phyloP scores from a whole-genome alignment of 1,140 invertebrate species.

The Bombus fervidus region DNA sequence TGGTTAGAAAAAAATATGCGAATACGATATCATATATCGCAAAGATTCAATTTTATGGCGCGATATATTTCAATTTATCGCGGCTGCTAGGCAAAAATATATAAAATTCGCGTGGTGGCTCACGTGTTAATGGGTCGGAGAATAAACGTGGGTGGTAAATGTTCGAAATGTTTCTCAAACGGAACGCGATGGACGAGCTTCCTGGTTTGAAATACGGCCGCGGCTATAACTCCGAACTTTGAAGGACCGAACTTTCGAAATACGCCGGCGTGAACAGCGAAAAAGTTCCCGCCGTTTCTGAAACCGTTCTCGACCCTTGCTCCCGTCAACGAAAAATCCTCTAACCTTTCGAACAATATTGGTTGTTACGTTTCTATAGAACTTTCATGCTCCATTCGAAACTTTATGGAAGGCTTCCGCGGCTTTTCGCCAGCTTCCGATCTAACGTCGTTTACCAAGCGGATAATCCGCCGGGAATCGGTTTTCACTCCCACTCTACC shows the following conservation, averaged over 20 bases:
- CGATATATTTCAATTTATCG: too few species aligned
- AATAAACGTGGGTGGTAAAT: too few species aligned
- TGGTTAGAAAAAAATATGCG: too few species aligned
- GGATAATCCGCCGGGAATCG: not conserved
- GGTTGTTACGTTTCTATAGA: conserved; percentile 25
- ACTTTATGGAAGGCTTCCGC: not conserved
- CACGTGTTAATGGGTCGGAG: too few species aligned
- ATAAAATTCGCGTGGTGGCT: too few species aligned
- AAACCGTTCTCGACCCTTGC: conserved; percentile 1
- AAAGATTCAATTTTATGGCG: too few species aligned
- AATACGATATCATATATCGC: too few species aligned
- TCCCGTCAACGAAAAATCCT: not conserved
- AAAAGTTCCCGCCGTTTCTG: conserved; percentile 2
- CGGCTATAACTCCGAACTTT: not conserved
- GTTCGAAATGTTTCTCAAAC: not conserved
- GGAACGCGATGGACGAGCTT: not conserved
- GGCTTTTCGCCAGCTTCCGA: conserved; percentile 1
- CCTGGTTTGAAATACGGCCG: conserved; percentile 16
- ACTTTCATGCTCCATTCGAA: conserved; percentile 1
- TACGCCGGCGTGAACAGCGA: not conserved
- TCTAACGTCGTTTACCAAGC: not conserved
- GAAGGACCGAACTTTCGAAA: conserved; percentile 21
- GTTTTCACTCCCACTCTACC: too few species aligned
- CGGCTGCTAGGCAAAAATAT: too few species aligned
- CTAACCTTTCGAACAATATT: conserved; percentile 30